Evolutionary conservation across 2,113 vertebrate genomes (phyloP), one percentile per base, ranked within the genome.

Genomic region (Labeo rohita): DNA sequence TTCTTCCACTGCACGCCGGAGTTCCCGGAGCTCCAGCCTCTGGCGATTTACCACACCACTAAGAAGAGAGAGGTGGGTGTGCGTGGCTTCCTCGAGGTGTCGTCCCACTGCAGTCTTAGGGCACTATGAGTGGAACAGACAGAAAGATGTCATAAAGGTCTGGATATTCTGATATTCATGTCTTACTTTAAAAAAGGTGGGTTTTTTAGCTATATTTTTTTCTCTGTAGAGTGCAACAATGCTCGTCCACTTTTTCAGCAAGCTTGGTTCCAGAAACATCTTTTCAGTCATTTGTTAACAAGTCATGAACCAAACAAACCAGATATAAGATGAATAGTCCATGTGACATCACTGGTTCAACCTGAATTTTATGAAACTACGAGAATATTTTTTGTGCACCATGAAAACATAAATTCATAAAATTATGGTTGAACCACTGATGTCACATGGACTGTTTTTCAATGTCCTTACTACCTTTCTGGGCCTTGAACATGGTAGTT

Each of bases 1-100:
- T 93, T 99, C 98, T 91, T 99, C 98, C 94, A 99, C 74, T 83
- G 98, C 96, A 8, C 97, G 92, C 16, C 97, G 95, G 87, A 99
- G 95, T 92, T 99, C 98, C 89, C 96, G 90, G 90, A 99, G 95
- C 93, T 99, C 98, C 92, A 98, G 97, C 23, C 97, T 95, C 89
- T 99, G 98, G 21, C 98, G 96, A 66, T 95, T 96, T 85, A 98
- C 98, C 93, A 99, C 93, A 52, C 95, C 96, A 2, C 97, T 97
- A 96, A 98, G 96, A 96, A 99, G 96, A 68, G 96, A 97, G 91
- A 99, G 95, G 90, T 99, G 98, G 0, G 90, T 93, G 92, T 98
- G 98, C 68, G 97, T 96, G 83, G 94, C 97, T 86, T 99, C 98
- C 72, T 99, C 98, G 91, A 99, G 94, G 80, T 99, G 98, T 79